Percentiles rank a stretch among this genome's conserved stretches.
Evolutionary conservation across 2,888 invertebrate species (phyloP).

Genomic region (Melanostoma scalare): DNA sequence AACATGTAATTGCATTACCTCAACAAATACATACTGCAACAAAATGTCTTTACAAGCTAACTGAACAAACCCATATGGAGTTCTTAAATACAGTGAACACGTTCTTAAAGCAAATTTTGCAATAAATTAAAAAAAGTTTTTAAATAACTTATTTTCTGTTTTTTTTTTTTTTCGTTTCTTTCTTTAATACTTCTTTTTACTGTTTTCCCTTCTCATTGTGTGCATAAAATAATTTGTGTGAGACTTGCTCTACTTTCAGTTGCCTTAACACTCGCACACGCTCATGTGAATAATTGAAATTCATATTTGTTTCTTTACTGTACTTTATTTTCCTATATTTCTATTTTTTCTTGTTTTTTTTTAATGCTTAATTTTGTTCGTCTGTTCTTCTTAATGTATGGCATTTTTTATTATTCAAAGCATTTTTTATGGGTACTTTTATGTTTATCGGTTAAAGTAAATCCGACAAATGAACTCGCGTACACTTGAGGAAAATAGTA

Average conservation of each 20-base stretch:
- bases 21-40: not conserved
- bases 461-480: constrained; percentile 36
- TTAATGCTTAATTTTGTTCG: constrained; percentile 23
- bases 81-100: not conserved
- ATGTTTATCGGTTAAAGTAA: constrained; percentile 57
- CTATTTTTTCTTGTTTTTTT: constrained; percentile 20
- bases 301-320: constrained; percentile 55
- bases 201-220: constrained; percentile 9
- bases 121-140: constrained; percentile 25
- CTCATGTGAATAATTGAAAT: constrained; percentile 53
- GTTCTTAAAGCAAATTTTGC: constrained; percentile 14
- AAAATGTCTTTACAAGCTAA: constrained; percentile 8
- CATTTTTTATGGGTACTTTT: constrained; percentile 52
- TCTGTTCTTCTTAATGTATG: constrained; percentile 36
- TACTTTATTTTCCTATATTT: constrained; percentile 9
- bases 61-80: not conserved
- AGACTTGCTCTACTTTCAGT: constrained; percentile 57
- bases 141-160: not conserved
- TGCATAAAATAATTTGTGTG: constrained; percentile 32
- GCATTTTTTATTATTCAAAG: constrained; percentile 59
- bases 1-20: not conserved
- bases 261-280: constrained; percentile 46
- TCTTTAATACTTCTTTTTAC: not conserved
- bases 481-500: not conserved
- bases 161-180: constrained; percentile 9